These are phyloP conservation scores for Capitella teleta DNA, from an alignment of 1,140 invertebrate species.

Conservation along the genomic window DNA sequence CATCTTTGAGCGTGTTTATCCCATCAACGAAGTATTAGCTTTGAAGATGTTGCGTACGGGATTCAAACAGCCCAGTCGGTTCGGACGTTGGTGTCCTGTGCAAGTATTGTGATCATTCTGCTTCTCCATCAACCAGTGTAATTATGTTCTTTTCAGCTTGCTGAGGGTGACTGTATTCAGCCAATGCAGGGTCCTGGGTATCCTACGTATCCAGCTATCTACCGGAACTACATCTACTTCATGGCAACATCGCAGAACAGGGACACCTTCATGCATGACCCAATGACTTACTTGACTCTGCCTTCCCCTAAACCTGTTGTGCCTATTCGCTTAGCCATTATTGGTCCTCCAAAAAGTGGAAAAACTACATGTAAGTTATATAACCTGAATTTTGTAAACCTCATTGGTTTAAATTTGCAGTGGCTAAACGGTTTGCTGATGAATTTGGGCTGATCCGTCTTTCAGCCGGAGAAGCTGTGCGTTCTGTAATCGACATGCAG, in stretches of 20 bases:
- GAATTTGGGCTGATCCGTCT: conserved; percentile 36
- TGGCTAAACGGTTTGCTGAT: conserved; percentile 38
- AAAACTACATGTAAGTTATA: conserved; percentile 39
- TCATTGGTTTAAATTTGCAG: conserved; percentile 17
- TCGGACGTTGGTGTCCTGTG: conserved; percentile 42
- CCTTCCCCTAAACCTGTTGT: conserved; percentile 37
- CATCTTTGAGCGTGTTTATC: conserved; percentile 40
- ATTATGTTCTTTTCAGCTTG: conserved; percentile 20
- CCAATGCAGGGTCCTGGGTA: conserved; percentile 34
- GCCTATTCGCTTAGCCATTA: conserved; percentile 36
- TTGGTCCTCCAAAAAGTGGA: conserved; percentile 42
- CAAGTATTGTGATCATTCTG: conserved; percentile 18
- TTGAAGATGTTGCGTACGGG: conserved; percentile 33
- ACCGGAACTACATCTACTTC: conserved; percentile 39
- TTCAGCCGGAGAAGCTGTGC: conserved; percentile 39
- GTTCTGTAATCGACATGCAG: conserved; percentile 28
- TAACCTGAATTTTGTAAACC: not conserved
- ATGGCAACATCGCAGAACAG: conserved; percentile 23
- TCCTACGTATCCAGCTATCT: conserved; percentile 31
- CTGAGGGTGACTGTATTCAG: conserved; percentile 36
- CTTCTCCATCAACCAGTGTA: not conserved
- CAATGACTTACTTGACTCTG: conserved; percentile 33
- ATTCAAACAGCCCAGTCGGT: conserved; percentile 40
- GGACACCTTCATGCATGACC: conserved; percentile 34
- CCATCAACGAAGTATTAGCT: conserved; percentile 31